A percentile compares a stretch with the other conserved stretches of the same genome.
These are phyloP conservation scores for Tachysurus fulvidraco DNA, from an alignment of 2,113 vertebrate genomes.

Conservation along the genomic window DNA sequence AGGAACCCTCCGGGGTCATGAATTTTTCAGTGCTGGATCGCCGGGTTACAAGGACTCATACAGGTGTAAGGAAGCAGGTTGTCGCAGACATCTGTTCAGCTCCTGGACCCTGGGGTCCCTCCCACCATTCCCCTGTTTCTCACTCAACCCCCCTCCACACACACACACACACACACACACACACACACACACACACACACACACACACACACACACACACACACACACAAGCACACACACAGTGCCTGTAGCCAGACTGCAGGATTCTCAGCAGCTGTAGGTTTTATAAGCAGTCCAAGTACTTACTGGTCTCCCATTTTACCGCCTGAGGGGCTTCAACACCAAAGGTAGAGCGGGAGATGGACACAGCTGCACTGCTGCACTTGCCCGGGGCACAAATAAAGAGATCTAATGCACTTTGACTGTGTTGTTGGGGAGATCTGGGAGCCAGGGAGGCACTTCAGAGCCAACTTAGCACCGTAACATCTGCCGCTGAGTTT, in stretches of 20 bases:
- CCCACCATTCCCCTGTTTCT: constrained; percentile 39
- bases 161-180: constrained; percentile 7
- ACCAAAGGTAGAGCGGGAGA: constrained; percentile 88
- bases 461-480: constrained; percentile 86
- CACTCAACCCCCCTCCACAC: constrained; percentile 1
- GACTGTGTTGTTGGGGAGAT: constrained; percentile 86
- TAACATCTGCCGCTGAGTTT: constrained; percentile 94
- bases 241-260: constrained; percentile 75
- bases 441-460: constrained; percentile 83
- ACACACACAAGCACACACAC: constrained; percentile 25
- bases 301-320: constrained; percentile 74
- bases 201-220: constrained; percentile 7
- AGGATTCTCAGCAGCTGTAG: constrained; percentile 84
- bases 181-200: constrained; percentile 34
- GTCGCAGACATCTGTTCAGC: constrained; percentile 84
- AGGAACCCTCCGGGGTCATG: constrained; percentile 77
- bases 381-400: constrained; percentile 91
- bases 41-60: constrained; percentile 72
- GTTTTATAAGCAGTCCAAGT: constrained; percentile 64
- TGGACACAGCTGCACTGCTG: constrained; percentile 93
- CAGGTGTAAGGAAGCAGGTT: constrained; percentile 90
- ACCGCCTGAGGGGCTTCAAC: constrained; percentile 85
- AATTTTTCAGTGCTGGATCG: constrained; percentile 76
- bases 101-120: constrained; percentile 66
- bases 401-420: constrained; percentile 88